A percentile compares a stretch with the other conserved stretches of the same genome.
phyloP scores from a whole-genome alignment of 2,113 vertebrate genomes.

The Corythoichthys intestinalis region DNA sequence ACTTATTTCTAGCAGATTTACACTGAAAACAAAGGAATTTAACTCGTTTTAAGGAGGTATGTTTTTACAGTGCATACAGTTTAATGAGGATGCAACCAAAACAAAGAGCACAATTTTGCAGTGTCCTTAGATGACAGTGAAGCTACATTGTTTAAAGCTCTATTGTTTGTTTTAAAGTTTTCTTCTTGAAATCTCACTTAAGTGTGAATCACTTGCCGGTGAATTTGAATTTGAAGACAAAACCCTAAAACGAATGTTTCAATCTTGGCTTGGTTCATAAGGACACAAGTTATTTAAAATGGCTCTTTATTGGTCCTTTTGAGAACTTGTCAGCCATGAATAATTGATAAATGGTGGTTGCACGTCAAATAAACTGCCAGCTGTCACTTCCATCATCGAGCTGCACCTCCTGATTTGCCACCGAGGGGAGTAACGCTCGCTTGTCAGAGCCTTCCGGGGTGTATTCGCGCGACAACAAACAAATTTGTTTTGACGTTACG shows the following conservation, averaged over 20 bases:
- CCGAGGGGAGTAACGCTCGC: constrained; percentile 17
- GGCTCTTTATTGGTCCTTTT: constrained; percentile 30
- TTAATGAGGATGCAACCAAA: constrained; percentile 17
- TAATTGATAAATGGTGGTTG: constrained; percentile 45
- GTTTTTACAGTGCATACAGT: not conserved
- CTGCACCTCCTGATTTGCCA: constrained; percentile 22
- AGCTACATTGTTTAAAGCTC: too few relatives aligned
- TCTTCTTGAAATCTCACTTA: too few relatives aligned
- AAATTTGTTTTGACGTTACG: constrained; percentile 44
- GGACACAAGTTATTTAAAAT: constrained; percentile 31
- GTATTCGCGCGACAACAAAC: constrained; percentile 42
- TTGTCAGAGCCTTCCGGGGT: constrained; percentile 33
- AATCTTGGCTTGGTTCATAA: constrained; percentile 17
- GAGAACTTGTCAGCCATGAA: constrained; percentile 41
- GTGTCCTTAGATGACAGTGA: not conserved
- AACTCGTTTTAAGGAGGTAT: too few relatives aligned
- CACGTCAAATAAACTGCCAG: constrained; percentile 39
- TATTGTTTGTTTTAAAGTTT: too few relatives aligned
- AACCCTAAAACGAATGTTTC: not conserved
- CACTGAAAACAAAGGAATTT: too few relatives aligned
- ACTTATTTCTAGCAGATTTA: too few relatives aligned
- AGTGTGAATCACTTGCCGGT: too few relatives aligned
- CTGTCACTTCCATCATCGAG: constrained; percentile 40
- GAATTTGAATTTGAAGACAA: too few relatives aligned
- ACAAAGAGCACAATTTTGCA: constrained; percentile 17